phyloP scores from a whole-genome alignment of 2,113 vertebrate genomes.

The Xenopus borealis region DNA sequence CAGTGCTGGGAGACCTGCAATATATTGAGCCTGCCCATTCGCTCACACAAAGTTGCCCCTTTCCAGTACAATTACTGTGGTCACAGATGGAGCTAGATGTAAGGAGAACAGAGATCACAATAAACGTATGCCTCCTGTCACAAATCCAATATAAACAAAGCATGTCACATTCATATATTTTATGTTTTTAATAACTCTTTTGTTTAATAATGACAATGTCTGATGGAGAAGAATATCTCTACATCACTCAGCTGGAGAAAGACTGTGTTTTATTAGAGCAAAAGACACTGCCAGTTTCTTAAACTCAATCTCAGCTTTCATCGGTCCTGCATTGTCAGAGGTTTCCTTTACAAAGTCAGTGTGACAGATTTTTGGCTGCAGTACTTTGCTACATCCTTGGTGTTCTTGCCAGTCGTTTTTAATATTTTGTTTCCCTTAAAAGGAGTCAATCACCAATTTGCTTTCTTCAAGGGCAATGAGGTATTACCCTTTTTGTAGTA shows the following conservation, averaged over 20 bases:
- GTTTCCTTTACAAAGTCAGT: not conserved
- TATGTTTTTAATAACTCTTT: not conserved
- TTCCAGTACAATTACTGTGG: not conserved
- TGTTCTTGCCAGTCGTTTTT: too few relatives aligned
- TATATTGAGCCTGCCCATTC: too few relatives aligned
- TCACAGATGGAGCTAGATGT: not conserved
- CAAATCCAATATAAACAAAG: slow-evolving; percentile 18
- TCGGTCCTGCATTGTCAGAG: not conserved
- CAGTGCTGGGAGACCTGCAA: not conserved
- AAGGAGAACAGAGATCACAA: not conserved
- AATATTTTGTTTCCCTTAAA: too few relatives aligned
- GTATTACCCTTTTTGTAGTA: too few relatives aligned
- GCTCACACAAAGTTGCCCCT: too few relatives aligned
- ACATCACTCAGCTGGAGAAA: not conserved
- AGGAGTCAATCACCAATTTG: too few relatives aligned
- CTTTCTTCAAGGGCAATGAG: too few relatives aligned
- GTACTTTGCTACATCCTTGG: not conserved
- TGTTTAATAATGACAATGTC: not conserved
- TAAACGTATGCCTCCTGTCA: not conserved
- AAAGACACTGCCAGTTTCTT: not conserved
- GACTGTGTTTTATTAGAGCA: not conserved
- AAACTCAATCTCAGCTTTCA: slow-evolving; percentile 5
- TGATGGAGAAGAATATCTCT: not conserved
- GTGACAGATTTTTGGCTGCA: not conserved
- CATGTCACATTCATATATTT: not conserved